Conservation (phyloP, 1,140 invertebrate species). For the Drosophila bifasciata region DNA sequence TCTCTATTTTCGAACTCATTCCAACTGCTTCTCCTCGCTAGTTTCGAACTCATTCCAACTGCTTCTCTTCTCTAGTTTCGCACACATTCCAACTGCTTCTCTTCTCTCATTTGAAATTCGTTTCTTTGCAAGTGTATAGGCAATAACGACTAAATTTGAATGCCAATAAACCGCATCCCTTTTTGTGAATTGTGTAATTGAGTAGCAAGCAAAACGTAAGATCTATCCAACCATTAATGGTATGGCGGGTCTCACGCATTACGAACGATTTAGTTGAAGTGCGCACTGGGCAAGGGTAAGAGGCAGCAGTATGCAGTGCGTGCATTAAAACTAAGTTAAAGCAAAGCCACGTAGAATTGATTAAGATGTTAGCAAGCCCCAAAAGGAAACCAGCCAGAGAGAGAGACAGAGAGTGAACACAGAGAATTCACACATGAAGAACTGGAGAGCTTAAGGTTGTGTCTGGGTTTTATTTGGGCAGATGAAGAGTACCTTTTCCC, state of each 20-base stretch:
- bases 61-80: too few relatives aligned
- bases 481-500: not conserved
- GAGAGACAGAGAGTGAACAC: slow-evolving; percentile 2
- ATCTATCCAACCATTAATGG: not conserved
- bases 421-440: not conserved
- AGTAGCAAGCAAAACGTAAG: not conserved
- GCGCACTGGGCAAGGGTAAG: slow-evolving; percentile 51
- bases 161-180: not conserved
- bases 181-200: too few relatives aligned
- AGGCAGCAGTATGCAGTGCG: too few relatives aligned
- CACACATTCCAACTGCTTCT: too few relatives aligned
- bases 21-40: too few relatives aligned
- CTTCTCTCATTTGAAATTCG: too few relatives aligned
- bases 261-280: slow-evolving; percentile 43
- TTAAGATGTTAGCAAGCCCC: slow-evolving; percentile 28
- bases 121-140: slow-evolving; percentile 1
- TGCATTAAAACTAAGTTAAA: slow-evolving; percentile 20
- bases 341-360: slow-evolving; percentile 44
- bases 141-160: not conserved
- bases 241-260: slow-evolving; percentile 7
- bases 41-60: too few relatives aligned
- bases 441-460: slow-evolving; percentile 13
- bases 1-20: too few relatives aligned
- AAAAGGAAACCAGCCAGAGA: not conserved
- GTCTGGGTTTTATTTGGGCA: not conserved